Base-by-base conservation (phyloP, 1,140 invertebrate species). In the Eufriesea mexicana region DNA sequence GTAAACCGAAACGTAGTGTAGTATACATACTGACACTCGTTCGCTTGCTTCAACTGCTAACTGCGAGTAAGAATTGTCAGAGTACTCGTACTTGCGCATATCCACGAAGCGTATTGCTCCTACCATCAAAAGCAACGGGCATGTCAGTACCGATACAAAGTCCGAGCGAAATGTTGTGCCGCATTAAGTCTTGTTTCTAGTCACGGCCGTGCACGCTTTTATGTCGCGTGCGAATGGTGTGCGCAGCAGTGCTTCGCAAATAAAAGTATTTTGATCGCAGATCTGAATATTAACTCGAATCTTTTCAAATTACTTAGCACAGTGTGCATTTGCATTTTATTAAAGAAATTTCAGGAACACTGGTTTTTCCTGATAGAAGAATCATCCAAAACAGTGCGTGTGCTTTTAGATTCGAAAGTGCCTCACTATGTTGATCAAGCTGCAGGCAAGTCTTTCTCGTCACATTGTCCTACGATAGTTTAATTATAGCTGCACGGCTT, bases 391-490 rank as follows among this genome's bases (percentile, higher is more conserved):
- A 18, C 10, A 57, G 54, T 71, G n/a, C n/a, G 35, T 20, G 49
- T 28, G 66, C 35, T 67, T 57, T 25, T 42, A 42, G 23, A 57
- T 45, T 61, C 74, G 75, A 76, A 57, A 77, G 68, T 42, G 70
- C 61, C 59, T 75, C 82, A 78, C 75, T 79, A 87, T 85, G 86
- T 84, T 80, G 86, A 81, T 86, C 68, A 79, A 57, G 66, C 71
- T 74, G 54, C 75, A 86, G 84, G 84, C 88, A 89, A 86, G 87
- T 90, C 76, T 72, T 74, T 85, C 85, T 85, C 86, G 77, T 87
- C 85, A 83, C 87, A 91, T 91, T 92, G 89, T 92, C 90, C 89
- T 90, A 90, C 89, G 90, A 91, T 91, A 92, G 92, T 91, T 93
- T 93, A 93, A 93, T 92, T 91, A 93, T 93, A 93, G 90, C 88